phyloP scores from a whole-genome alignment of 2,797 vertebrate genomes.

The Pipistrellus nathusii region DNA sequence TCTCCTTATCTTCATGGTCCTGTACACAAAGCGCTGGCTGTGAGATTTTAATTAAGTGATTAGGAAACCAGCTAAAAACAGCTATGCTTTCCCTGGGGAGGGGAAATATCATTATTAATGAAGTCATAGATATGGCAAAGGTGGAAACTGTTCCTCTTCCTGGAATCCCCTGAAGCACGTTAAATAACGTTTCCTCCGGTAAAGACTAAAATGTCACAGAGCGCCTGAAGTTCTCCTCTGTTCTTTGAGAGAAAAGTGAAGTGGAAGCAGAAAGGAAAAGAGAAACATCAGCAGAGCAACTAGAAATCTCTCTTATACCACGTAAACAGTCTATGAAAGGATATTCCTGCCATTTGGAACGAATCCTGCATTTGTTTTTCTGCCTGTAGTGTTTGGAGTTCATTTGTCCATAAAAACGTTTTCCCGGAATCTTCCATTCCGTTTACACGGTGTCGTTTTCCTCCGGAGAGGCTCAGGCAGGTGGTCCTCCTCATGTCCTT shows the following conservation, averaged over 20 bases:
- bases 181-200: conserved; percentile 15
- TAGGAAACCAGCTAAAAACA: not conserved
- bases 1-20: not conserved
- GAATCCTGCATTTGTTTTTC: conserved; percentile 3
- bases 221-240: not conserved
- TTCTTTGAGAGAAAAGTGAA: not conserved
- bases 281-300: not conserved
- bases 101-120: not conserved
- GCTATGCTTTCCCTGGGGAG: not conserved
- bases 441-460: not conserved
- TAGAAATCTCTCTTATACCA: not conserved
- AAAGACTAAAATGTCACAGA: not conserved
- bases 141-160: not conserved
- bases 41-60: conserved; percentile 60
- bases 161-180: not conserved
- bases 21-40: not conserved
- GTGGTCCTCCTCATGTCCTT: not conserved
- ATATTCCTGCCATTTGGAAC: not conserved
- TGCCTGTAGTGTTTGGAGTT: not conserved
- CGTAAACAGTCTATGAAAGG: not conserved
- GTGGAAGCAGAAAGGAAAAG: conserved; percentile 32
- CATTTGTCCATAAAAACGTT: not conserved
- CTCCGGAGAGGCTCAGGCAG: not conserved
- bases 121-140: conserved; percentile 28
- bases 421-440: not conserved